phyloP scores from a whole-genome alignment of 2,797 vertebrate genomes.

The Momotus momota region DNA sequence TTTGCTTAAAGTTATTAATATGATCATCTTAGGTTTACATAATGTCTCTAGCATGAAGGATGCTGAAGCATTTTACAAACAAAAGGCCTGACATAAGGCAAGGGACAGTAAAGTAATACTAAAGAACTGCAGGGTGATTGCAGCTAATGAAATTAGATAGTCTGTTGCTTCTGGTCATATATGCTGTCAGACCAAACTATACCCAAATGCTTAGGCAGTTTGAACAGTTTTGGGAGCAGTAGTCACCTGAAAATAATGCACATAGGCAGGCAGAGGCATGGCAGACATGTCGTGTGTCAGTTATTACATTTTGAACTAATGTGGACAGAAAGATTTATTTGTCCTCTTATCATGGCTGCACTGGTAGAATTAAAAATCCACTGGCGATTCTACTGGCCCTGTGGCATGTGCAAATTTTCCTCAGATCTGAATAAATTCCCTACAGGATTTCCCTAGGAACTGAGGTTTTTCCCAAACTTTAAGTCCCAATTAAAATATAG shows the following conservation, averaged over 20 bases:
- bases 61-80: background rate
- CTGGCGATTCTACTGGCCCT: background rate
- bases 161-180: background rate
- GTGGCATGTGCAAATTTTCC: background rate
- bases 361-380: background rate
- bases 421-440: background rate
- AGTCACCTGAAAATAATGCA: background rate
- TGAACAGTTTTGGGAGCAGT: background rate
- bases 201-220: background rate
- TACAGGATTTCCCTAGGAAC: background rate
- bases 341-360: background rate
- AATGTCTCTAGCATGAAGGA: background rate
- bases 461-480: background rate
- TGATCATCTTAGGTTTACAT: background rate
- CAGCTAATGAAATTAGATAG: background rate
- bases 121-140: background rate
- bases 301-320: background rate
- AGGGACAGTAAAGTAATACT: background rate
- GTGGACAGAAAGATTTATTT: background rate
- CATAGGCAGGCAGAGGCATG: background rate
- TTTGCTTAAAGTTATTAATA: background rate
- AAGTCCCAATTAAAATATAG: background rate
- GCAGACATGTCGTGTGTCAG: background rate
- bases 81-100: background rate
- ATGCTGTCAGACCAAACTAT: background rate